Evolutionary conservation across 2,797 vertebrate species (phyloP).

Genomic region (Enteromius fasciolatus): DNA sequence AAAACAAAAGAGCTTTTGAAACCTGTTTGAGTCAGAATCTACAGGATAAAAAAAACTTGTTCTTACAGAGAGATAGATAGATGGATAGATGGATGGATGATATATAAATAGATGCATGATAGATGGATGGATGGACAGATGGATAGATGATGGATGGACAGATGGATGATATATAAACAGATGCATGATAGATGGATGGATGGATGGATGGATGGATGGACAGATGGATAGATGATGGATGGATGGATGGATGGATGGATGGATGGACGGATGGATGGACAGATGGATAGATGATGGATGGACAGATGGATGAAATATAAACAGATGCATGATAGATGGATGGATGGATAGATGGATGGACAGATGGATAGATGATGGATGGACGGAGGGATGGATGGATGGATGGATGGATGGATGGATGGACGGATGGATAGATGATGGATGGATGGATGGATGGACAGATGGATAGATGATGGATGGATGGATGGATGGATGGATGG

Average conservation of each 20-base stretch:
- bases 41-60: background rate
- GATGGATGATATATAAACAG: background rate
- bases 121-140: background rate
- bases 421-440: background rate
- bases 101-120: background rate
- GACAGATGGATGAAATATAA: background rate
- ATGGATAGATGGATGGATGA: background rate
- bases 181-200: background rate
- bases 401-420: background rate
- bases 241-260: background rate
- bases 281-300: background rate
- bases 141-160: background rate
- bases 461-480: fast-evolving
- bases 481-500: fast-evolving
- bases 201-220: background rate
- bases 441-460: background rate
- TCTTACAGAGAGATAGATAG: background rate
- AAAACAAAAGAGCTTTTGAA: slow-evolving; percentile 62
- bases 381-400: background rate
- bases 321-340: background rate
- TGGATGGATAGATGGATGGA: background rate
- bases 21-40: slow-evolving; percentile 2
- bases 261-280: background rate
- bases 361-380: background rate
- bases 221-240: background rate